Percentiles rank a stretch among this genome's conserved stretches.
phyloP scores from a whole-genome alignment of 2,888 invertebrate genomes.

The Caenorhabditis plicata region DNA sequence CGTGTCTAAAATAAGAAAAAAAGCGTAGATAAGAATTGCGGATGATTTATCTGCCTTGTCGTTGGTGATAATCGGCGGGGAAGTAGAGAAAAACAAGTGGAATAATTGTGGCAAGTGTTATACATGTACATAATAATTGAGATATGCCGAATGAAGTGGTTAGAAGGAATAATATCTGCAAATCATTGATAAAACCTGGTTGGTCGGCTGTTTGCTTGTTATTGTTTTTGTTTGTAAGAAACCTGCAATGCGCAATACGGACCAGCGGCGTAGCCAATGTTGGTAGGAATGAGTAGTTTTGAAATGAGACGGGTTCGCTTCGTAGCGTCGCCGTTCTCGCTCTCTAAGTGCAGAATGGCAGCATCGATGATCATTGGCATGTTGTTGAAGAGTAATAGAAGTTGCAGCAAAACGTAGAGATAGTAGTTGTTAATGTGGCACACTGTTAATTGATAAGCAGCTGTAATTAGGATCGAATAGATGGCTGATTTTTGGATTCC shows the following conservation, averaged over 20 bases:
- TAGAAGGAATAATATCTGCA: conserved; percentile 46
- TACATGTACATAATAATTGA: conserved; percentile 41
- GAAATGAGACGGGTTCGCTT: conserved; percentile 50
- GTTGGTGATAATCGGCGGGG: conserved; percentile 31
- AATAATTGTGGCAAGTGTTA: conserved; percentile 36
- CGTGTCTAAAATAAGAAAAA: conserved; percentile 8
- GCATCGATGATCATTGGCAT: conserved; percentile 55
- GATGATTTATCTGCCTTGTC: neutral
- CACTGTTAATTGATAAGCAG: conserved; percentile 24
- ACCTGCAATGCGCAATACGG: conserved; percentile 54
- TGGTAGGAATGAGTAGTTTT: conserved; percentile 51
- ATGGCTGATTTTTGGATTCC: conserved; percentile 44
- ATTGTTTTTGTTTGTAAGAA: too few relatives aligned
- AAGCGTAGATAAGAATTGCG: too few relatives aligned
- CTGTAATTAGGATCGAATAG: conserved; percentile 10
- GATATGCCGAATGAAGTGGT: conserved; percentile 40
- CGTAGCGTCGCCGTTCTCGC: conserved; percentile 53
- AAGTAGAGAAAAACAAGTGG: conserved; percentile 44
- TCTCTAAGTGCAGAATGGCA: conserved; percentile 39
- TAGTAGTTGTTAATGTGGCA: conserved; percentile 30
- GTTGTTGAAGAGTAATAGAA: conserved; percentile 45
- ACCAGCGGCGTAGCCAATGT: conserved; percentile 54
- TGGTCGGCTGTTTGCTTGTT: too few relatives aligned
- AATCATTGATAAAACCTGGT: too few relatives aligned
- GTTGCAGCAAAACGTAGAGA: conserved; percentile 36